These are phyloP conservation scores for Conomelus anceps DNA, from an alignment of 2,888 invertebrate genomes.

Conservation along the genomic window DNA sequence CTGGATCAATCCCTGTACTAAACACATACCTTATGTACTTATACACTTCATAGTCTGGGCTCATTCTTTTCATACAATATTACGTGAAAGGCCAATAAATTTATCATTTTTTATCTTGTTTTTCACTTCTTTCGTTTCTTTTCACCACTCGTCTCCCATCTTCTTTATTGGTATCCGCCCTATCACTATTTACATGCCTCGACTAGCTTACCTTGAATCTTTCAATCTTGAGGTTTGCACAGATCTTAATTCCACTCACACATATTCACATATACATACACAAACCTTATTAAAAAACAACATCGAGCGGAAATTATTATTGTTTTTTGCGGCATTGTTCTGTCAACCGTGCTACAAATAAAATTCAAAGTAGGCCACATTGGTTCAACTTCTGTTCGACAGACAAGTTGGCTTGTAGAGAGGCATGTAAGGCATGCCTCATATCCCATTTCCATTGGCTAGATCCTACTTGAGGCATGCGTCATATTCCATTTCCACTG, in stretches of 20 bases:
- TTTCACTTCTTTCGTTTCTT: neutral
- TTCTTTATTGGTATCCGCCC: neutral
- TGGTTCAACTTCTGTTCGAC: too few relatives aligned
- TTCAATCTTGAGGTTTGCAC: neutral
- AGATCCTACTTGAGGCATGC: too few relatives aligned
- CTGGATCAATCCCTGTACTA: too few relatives aligned
- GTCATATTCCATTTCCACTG: neutral
- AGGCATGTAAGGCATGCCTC: neutral
- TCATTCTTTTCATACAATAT: neutral
- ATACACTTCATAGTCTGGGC: neutral
- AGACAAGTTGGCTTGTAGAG: too few relatives aligned
- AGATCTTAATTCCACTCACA: neutral
- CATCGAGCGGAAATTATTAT: too few relatives aligned
- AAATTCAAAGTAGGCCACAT: neutral
- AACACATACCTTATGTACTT: too few relatives aligned
- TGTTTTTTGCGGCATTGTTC: neutral
- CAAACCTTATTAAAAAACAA: neutral
- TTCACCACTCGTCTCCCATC: neutral
- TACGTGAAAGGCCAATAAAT: neutral
- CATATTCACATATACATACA: neutral
- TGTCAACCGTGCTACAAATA: neutral
- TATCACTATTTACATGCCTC: neutral
- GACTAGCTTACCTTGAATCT: neutral
- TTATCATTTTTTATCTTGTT: neutral
- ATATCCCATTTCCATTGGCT: neutral